Percentiles rank a stretch among this genome's conserved stretches.
Evolutionary conservation across 2,113 vertebrate species (phyloP).

Genomic region (Rhinolophus ferrumequinum): DNA sequence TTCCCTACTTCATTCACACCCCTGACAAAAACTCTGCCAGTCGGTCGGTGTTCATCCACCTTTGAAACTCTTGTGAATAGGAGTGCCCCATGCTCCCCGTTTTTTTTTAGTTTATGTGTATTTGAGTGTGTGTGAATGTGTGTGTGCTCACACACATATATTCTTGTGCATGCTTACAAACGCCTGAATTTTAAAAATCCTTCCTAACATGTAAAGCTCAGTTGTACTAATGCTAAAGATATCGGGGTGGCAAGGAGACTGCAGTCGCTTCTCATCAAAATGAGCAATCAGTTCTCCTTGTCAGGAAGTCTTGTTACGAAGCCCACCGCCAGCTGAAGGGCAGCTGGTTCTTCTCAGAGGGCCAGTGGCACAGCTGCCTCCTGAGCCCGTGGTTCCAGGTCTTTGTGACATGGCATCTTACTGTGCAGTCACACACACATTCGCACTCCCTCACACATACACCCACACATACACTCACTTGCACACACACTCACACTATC

Average conservation of each 20-base stretch:
- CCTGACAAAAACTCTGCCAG: neutral
- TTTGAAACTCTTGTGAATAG: neutral
- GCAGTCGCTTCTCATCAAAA: neutral
- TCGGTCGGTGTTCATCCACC: rapidly evolving
- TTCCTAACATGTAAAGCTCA: neutral
- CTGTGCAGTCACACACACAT: neutral
- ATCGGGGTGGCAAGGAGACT: neutral
- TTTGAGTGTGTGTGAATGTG: neutral
- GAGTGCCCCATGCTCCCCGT: rapidly evolving
- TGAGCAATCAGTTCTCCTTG: neutral
- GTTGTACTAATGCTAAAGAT: neutral
- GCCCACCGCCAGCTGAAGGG: rapidly evolving
- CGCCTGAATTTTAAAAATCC: no score
- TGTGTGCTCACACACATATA: neutral
- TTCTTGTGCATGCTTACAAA: neutral
- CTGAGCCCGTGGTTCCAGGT: rapidly evolving
- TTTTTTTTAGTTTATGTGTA: neutral
- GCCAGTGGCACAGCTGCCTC: rapidly evolving
- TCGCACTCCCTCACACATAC: neutral
- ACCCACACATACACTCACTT: no score
- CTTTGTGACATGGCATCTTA: neutral
- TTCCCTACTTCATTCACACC: neutral
- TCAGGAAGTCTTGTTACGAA: rapidly evolving
- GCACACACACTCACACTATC: neutral
- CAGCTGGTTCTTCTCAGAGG: rapidly evolving